Evolutionary conservation across 2,888 invertebrate genomes (phyloP).

Genomic region (Agrenia bidenticulata): DNA sequence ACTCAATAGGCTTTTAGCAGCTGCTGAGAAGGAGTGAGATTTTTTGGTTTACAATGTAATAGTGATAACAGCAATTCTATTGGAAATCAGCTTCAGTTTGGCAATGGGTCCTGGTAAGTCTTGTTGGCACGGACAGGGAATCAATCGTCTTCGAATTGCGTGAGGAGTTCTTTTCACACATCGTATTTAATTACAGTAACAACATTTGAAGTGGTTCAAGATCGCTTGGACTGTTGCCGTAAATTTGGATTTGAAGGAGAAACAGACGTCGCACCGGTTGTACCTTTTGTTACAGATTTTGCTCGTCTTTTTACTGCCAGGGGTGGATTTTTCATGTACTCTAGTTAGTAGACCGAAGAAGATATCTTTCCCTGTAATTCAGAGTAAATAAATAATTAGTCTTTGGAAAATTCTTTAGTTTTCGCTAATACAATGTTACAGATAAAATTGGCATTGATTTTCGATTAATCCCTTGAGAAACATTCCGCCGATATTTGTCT

Average conservation of each 20-base stretch:
- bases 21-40: neutral
- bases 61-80: constrained; percentile 2
- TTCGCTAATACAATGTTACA: too few relatives aligned
- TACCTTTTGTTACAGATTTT: neutral
- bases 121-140: constrained; percentile 47
- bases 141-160: constrained; percentile 34
- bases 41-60: constrained; percentile 2
- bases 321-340: neutral
- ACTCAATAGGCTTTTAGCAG: neutral
- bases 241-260: neutral
- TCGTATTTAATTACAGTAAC: too few relatives aligned
- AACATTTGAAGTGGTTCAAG: neutral
- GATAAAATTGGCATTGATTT: too few relatives aligned
- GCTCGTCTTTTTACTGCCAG: neutral
- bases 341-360: constrained; percentile 34
- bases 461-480: too few relatives aligned
- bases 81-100: constrained; percentile 41
- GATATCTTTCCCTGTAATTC: constrained; percentile 44
- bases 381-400: constrained; percentile 5
- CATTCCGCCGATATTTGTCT: too few relatives aligned
- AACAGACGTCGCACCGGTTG: neutral
- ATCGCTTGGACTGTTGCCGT: neutral
- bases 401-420: too few relatives aligned
- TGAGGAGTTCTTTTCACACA: neutral
- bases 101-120: constrained; percentile 47